Conservation (phyloP, 2,888 invertebrate species). For the Helleia helle region DNA sequence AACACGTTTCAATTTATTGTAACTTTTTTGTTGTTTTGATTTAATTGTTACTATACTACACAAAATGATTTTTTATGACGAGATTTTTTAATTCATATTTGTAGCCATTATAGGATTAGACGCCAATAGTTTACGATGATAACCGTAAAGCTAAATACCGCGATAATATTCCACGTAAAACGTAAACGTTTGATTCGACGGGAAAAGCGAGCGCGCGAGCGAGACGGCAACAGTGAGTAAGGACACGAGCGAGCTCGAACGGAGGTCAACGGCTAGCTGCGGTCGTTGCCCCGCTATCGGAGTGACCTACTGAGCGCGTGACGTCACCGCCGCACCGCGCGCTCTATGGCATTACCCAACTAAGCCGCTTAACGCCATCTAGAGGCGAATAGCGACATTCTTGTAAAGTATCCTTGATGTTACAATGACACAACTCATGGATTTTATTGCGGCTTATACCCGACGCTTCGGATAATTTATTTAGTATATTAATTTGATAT, state of each 20-base stretch:
- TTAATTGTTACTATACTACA: too few species aligned
- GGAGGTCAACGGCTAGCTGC: constrained; percentile 76
- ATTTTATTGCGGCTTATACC: too few species aligned
- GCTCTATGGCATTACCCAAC: constrained; percentile 47
- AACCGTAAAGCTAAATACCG: constrained; percentile 16
- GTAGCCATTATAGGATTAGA: neutral
- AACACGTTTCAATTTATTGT: neutral
- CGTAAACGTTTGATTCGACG: constrained; percentile 53
- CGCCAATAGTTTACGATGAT: neutral
- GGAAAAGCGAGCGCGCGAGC: constrained; percentile 48
- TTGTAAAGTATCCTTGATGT: neutral
- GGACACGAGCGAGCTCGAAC: constrained; percentile 62
- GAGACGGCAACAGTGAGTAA: constrained; percentile 49
- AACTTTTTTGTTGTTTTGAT: neutral
- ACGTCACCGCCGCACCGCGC: constrained; percentile 70
- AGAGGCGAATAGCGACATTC: constrained; percentile 42
- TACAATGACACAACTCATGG: too few species aligned
- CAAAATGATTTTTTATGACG: neutral
- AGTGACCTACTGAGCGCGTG: constrained; percentile 75
- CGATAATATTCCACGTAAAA: constrained; percentile 43
- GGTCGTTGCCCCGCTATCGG: constrained; percentile 75
- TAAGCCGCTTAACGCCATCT: constrained; percentile 54
- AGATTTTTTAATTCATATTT: neutral
- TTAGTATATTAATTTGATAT: too few species aligned
- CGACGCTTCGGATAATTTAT: too few species aligned